Conservation (phyloP, 2,888 invertebrate genomes). For the Yponomeuta evonymella region DNA sequence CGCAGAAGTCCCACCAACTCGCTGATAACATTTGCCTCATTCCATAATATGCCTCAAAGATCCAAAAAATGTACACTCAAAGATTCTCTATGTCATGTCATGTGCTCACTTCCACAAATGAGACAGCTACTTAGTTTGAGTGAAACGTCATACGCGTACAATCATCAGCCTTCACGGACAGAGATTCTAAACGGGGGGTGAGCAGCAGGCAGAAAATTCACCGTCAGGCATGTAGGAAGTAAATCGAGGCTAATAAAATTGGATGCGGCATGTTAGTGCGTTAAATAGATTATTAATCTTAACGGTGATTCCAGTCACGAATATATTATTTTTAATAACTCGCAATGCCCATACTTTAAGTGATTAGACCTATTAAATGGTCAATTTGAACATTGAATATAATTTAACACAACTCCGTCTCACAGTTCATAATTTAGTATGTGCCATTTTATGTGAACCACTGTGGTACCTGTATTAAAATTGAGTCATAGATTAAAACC, state of each 20-base stretch:
- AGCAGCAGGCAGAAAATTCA: slow-evolving; percentile 5
- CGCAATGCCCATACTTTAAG: too few species aligned
- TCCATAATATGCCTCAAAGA: background rate
- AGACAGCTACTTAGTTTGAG: background rate
- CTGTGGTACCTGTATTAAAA: too few species aligned
- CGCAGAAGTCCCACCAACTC: too few species aligned
- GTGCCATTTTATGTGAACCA: too few species aligned
- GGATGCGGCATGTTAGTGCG: background rate
- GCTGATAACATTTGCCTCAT: too few species aligned
- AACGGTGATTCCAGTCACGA: background rate
- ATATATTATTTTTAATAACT: too few species aligned
- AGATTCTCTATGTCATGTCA: background rate
- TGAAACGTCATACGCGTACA: slow-evolving; percentile 36
- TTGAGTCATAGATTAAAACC: too few species aligned
- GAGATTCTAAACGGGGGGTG: slow-evolving; percentile 17
- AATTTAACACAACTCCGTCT: too few species aligned
- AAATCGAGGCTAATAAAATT: background rate
- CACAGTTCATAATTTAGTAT: too few species aligned
- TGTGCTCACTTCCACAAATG: background rate
- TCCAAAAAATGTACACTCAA: background rate
- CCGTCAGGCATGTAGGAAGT: background rate
- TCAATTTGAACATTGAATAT: too few species aligned
- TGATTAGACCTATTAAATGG: too few species aligned
- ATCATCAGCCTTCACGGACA: slow-evolving; percentile 43
- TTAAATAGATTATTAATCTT: background rate